Evolutionary conservation across 2,113 vertebrate species (phyloP), one percentile per base, ranked within the genome.

Genomic region (Andinoacara biseriatus): DNA sequence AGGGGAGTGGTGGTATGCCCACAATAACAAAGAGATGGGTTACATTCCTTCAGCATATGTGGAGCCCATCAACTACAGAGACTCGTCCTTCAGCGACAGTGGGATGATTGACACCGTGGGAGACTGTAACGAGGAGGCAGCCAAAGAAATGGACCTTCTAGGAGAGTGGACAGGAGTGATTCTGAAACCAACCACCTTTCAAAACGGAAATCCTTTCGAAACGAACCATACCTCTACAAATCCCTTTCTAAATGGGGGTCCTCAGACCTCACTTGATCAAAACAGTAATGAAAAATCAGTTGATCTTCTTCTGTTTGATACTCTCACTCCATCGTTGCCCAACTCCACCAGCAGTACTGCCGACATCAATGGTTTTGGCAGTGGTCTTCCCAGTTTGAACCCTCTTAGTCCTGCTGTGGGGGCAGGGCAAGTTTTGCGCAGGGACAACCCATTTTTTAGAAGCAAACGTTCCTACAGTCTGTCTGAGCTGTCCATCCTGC

Each of bases 1-100:
- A 9, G 96, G 97, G 0, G 97, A 99, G 85, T 99, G 98, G 98
- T 99, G 98, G 98, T 99, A 99, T 0, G 98, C 98, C 1, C 98
- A 99, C 94, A 99, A 99, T 91, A 98, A 97, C 90, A 99, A 96
- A 0, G 98, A 99, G 89, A 99, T 99, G 97, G 98, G 98, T 13
- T 99, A 99, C 89, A 99, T 99, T 89, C 98, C 98, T 0, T 96
- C 98, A 5, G 97, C 98, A 7, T 97, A 99, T 0, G 98, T 99
- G 54, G 94, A 98, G 82, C 97, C 98, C 2, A 78, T 99, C 0
- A 96, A 92, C 89, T 94, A 93, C 90, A 94, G 96, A 35, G 96
- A 96, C 90, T 98, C 97, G 0, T 97, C 96, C 0, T 95, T 98
- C 52, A 98, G 96, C 0, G 98, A 99, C 94, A 99, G 98, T 0